Evolutionary conservation across 2,797 vertebrate species (phyloP).

Genomic region (Cyprinella venusta): DNA sequence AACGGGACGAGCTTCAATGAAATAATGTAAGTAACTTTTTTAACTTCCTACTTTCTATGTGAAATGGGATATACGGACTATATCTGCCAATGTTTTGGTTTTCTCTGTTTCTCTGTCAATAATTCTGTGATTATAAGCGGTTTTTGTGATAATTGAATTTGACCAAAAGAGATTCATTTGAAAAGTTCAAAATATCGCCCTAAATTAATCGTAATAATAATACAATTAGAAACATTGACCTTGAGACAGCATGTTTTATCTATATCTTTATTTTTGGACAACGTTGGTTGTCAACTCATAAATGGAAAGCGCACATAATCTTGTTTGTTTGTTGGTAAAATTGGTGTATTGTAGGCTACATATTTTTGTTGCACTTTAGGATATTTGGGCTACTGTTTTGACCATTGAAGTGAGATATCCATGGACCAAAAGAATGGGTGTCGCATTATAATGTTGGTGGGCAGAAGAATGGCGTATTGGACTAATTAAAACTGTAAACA

Average conservation of each 20-base stretch:
- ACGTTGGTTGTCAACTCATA: neutral
- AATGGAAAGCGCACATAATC: neutral
- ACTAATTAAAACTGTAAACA: constrained; percentile 12
- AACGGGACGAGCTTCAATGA: constrained; percentile 69
- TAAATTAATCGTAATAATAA: neutral
- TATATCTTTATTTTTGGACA: neutral
- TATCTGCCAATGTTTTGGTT: neutral
- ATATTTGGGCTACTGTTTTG: neutral
- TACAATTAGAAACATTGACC: neutral
- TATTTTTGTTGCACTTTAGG: neutral
- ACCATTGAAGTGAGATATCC: neutral
- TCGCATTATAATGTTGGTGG: constrained; percentile 17
- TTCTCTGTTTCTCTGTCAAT: neutral
- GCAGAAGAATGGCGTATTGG: constrained; percentile 1
- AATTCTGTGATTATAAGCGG: neutral
- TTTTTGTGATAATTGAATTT: neutral
- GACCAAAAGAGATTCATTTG: neutral
- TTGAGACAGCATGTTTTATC: neutral
- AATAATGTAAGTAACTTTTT: constrained; percentile 73
- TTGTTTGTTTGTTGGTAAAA: neutral
- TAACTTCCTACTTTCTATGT: neutral
- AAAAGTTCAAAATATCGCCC: neutral
- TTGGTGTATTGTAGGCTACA: too few species aligned
- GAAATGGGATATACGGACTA: neutral
- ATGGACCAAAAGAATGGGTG: neutral